These are phyloP conservation scores for Porites rus DNA, from an alignment of 92 coral and sea anemone species.

Conservation along the genomic window DNA sequence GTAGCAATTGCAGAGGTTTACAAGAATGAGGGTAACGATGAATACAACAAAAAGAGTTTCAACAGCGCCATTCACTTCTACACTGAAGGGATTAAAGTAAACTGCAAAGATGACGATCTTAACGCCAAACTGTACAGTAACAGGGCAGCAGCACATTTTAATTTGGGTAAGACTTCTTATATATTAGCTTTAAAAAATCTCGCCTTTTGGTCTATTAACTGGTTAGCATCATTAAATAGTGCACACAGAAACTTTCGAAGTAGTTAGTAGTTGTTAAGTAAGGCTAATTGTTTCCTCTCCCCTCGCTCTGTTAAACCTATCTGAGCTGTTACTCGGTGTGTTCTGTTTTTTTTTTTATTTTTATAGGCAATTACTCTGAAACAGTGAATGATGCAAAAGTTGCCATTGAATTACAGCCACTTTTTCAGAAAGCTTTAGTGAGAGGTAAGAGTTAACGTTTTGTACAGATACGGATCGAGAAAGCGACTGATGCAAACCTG, in stretches of 20 bases:
- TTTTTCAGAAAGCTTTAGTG: slow-evolving; percentile 61
- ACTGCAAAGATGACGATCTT: slow-evolving; percentile 71
- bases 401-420: slow-evolving; percentile 68
- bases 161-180: slow-evolving; percentile 59
- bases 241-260: too few relatives aligned
- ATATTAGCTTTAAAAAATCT: too few relatives aligned
- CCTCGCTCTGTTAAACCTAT: too few relatives aligned
- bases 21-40: slow-evolving; percentile 85
- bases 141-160: slow-evolving; percentile 84
- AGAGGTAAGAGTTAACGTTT: too few relatives aligned
- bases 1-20: slow-evolving; percentile 81
- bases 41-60: slow-evolving; percentile 81
- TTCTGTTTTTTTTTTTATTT: not conserved
- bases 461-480: too few relatives aligned
- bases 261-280: too few relatives aligned
- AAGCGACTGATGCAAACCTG: too few relatives aligned
- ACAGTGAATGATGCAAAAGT: slow-evolving; percentile 78
- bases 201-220: too few relatives aligned
- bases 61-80: slow-evolving; percentile 79
- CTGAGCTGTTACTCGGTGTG: not conserved
- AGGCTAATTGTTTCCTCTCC: too few relatives aligned
- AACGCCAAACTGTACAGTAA: slow-evolving; percentile 82
- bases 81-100: slow-evolving; percentile 84
- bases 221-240: too few relatives aligned
- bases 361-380: slow-evolving; percentile 77